Conservation (phyloP, 2,113 vertebrate species). For the Neodontobutis hainanensis region DNA sequence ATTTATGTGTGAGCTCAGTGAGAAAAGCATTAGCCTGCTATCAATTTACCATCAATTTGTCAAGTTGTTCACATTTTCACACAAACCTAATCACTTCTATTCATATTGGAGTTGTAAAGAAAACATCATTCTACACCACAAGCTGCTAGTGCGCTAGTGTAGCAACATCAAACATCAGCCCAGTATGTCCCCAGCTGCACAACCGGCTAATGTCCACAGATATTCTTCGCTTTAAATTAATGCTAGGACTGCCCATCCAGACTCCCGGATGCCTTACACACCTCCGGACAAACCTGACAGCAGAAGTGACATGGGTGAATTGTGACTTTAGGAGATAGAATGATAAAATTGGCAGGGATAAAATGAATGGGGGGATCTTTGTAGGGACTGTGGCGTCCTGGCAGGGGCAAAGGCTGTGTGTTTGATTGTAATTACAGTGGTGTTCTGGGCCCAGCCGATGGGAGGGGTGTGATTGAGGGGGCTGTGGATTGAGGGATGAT, state of each 20-base stretch:
- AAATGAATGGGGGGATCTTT: constrained; percentile 40
- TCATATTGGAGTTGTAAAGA: constrained; percentile 40
- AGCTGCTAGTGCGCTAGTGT: constrained; percentile 24
- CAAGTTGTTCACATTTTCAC: constrained; percentile 53
- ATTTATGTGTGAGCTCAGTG: constrained; percentile 51
- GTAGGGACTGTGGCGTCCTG: constrained; percentile 23
- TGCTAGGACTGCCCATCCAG: constrained; percentile 37
- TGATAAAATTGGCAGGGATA: constrained; percentile 38
- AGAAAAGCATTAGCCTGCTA: constrained; percentile 48
- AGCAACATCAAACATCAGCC: constrained; percentile 59
- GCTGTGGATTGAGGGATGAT: constrained; percentile 51
- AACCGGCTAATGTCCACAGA: constrained; percentile 52
- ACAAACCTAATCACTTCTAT: constrained; percentile 49
- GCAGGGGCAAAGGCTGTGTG: constrained; percentile 44
- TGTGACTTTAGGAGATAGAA: constrained; percentile 43
- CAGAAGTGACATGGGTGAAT: constrained; percentile 42
- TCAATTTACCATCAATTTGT: constrained; percentile 61
- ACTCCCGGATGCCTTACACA: constrained; percentile 37
- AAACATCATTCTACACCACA: constrained; percentile 25
- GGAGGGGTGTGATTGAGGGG: constrained; percentile 50
- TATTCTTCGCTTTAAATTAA: constrained; percentile 65
- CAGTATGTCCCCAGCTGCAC: constrained; percentile 45
- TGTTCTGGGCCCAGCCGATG: constrained; percentile 43
- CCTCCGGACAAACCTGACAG: constrained; percentile 15
- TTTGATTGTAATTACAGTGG: constrained; percentile 67